Evolutionary conservation across 2,888 invertebrate species (phyloP).

Genomic region (Drymonia ruficornis): DNA sequence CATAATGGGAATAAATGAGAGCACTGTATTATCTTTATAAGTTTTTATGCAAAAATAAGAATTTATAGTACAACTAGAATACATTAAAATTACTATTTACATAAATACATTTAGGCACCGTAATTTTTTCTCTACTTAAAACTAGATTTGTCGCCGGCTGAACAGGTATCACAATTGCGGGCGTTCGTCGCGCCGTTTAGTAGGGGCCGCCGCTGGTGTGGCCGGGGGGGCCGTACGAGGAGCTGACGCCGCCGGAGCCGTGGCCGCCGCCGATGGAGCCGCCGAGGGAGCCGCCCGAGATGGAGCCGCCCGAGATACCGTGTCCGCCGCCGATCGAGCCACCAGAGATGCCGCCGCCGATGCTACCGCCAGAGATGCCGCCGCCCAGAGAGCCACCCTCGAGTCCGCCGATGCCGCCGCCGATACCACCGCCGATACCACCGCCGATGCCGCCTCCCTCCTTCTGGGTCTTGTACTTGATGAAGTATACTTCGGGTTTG

Average conservation of each 20-base stretch:
- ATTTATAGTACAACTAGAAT: conserved; percentile 81
- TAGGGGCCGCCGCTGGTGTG: conserved; percentile 90
- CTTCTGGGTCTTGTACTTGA: conserved; percentile 92
- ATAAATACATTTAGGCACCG: conserved; percentile 86
- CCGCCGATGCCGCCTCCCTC: conserved; percentile 56
- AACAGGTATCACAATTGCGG: conserved; percentile 81
- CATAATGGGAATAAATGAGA: conserved; percentile 18
- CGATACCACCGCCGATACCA: conserved; percentile 40
- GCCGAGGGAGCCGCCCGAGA: conserved; percentile 47
- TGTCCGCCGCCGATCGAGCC: conserved; percentile 46
- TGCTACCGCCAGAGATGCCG: conserved; percentile 38
- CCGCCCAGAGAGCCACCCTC: conserved; percentile 38
- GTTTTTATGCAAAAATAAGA: conserved; percentile 81
- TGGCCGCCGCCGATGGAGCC: conserved; percentile 56
- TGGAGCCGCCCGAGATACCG: conserved; percentile 47
- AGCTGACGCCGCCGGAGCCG: conserved; percentile 75
- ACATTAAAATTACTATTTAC: conserved; percentile 85
- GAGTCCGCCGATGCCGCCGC: conserved; percentile 43
- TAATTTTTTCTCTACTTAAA: conserved; percentile 84
- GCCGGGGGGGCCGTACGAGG: conserved; percentile 87
- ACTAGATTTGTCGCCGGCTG: conserved; percentile 79
- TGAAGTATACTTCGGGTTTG: conserved; percentile 94
- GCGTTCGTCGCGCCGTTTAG: conserved; percentile 68
- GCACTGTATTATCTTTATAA: conserved; percentile 56
- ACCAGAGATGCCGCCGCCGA: conserved; percentile 35